Evolutionary conservation across 2,888 invertebrate genomes (phyloP), one percentile per base, ranked within the genome.

Genomic region (Ametastegia equiseti): DNA sequence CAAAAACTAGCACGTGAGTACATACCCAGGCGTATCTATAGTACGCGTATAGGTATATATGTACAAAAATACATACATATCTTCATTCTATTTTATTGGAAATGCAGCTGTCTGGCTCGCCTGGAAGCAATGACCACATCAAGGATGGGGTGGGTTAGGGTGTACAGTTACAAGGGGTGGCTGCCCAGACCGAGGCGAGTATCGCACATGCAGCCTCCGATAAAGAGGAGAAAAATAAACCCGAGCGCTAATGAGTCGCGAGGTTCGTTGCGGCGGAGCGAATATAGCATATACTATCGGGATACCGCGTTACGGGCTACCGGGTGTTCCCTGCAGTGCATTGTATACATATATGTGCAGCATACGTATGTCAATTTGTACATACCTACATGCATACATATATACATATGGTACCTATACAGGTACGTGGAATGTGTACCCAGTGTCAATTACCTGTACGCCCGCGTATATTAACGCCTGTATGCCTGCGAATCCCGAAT

Each of bases 241-340:
- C 71, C 45, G 11, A 7, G 45, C 71, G 71, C 71, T 71, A 71
- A 71, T 71, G 71, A 71, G 71, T 71, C 71, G 71, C 23, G 71
- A 42, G 42, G 45, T 30, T 27, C 71, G 45, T 47, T 42, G 71
- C 47, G 47, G 71, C 45, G 9, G 45, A 71, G 36, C 71, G 71
- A 23, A 27, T 27, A 71, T 71, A 71, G n/a, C 15, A n/a, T 60
- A 60, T 60, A 60, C 67, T 39, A 71, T 47, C 45, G 2, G 6
- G n/a, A 33, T 30, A 47, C 27, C 6, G 36, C 47, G 45, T 30
- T 60, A 27, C 30, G 7, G n/a, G 7, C 1, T 6, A n/a, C 2
- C 9, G 19, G 2, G 63, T 63, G 30, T n/a, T n/a, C 42, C 9
- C 39, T 42, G 42, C 39, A 54, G 54, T 54, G 19, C 11, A 23